These are phyloP conservation scores for Drepanosiphum platanoidis DNA, from an alignment of 2,888 invertebrate species.

Conservation along the genomic window DNA sequence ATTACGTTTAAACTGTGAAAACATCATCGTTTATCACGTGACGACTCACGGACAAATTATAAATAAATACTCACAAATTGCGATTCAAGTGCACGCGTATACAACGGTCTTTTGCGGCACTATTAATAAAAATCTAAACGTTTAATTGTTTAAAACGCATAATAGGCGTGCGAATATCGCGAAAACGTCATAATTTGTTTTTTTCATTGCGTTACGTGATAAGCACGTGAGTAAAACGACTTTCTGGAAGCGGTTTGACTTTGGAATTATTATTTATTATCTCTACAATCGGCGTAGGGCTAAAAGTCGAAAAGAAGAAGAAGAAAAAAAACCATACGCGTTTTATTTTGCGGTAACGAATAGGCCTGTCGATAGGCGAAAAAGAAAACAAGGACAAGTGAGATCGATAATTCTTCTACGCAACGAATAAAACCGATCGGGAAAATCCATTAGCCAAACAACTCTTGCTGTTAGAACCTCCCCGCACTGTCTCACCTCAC, in stretches of 20 bases:
- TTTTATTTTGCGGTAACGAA: background rate
- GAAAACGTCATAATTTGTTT: background rate
- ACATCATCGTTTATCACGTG: background rate
- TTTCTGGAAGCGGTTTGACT: background rate
- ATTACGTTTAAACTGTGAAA: background rate
- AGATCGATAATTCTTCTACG: slow-evolving; percentile 27
- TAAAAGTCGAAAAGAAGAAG: background rate
- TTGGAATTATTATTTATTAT: background rate
- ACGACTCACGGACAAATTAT: background rate
- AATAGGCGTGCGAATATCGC: background rate
- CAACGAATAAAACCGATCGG: slow-evolving; percentile 11
- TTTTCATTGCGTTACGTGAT: too few species aligned
- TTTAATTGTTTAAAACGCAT: background rate
- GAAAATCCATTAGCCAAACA: slow-evolving; percentile 26
- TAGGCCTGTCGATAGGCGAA: background rate
- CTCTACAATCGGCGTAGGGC: background rate
- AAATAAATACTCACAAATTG: background rate
- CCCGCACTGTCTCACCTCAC: background rate
- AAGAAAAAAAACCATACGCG: background rate
- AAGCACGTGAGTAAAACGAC: background rate
- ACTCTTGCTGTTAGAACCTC: background rate
- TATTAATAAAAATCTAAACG: background rate
- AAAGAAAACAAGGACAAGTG: background rate
- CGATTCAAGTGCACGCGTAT: background rate
- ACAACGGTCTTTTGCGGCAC: background rate